Evolutionary conservation across 2,113 vertebrate species (phyloP).

Genomic region (Trochalopteron elliotii): DNA sequence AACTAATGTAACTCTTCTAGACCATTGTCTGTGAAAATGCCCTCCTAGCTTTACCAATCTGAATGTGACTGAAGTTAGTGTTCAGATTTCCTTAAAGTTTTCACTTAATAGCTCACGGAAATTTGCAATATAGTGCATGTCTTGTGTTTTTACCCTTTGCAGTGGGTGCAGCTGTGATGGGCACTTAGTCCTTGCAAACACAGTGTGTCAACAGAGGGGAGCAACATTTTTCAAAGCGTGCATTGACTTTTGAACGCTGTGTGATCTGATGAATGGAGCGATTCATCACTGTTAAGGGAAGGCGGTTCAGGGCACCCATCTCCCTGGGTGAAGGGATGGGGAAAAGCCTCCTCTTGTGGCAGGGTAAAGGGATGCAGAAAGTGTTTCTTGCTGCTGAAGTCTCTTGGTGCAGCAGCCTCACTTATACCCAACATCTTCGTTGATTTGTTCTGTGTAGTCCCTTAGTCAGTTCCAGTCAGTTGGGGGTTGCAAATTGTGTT

Average conservation of each 20-base stretch:
- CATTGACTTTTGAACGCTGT: background rate
- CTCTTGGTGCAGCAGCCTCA: background rate
- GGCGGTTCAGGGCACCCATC: background rate
- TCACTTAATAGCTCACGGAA: background rate
- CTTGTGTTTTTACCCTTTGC: background rate
- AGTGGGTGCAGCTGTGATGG: background rate
- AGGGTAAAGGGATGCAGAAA: background rate
- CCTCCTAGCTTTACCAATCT: constrained; percentile 30
- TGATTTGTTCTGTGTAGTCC: background rate
- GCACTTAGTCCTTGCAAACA: background rate
- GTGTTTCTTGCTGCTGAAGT: background rate
- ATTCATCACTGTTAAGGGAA: background rate
- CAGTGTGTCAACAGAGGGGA: background rate
- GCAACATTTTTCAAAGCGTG: background rate
- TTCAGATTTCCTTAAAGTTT: constrained; percentile 34
- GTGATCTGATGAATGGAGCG: background rate
- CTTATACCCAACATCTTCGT: background rate
- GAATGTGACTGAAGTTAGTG: constrained; percentile 1
- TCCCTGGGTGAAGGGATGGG: background rate
- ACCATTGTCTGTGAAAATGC: constrained; percentile 45
- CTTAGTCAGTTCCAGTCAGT: background rate
- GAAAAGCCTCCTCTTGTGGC: background rate
- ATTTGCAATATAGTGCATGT: background rate
- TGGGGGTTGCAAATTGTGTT: background rate
- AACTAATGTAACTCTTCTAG: constrained; percentile 47